Conservation (phyloP, 1,140 invertebrate species). For the Dreissena polymorpha region DNA sequence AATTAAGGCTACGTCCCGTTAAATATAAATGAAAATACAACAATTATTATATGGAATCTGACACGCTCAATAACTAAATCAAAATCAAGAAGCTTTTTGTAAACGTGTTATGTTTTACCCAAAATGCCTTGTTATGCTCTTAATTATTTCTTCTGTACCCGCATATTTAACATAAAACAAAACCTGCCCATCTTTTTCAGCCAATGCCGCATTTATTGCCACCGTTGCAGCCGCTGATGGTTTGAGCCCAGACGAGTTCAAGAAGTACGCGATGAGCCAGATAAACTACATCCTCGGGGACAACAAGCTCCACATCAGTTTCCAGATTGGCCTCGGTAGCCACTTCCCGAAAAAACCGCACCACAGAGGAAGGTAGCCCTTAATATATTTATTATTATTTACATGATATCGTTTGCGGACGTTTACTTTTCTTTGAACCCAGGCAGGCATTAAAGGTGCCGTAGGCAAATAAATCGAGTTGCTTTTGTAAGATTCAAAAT, state of each 20-base stretch:
- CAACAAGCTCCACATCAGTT: conserved; percentile 82
- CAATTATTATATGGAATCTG: no score
- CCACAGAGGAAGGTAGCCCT: conserved; percentile 58
- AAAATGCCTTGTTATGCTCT: no score
- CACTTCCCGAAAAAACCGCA: conserved; percentile 74
- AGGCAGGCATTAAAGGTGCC: neutral
- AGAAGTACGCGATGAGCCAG: conserved; percentile 82
- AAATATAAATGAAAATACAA: no score
- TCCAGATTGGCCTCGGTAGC: conserved; percentile 83
- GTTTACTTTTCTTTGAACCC: neutral
- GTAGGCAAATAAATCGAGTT: neutral
- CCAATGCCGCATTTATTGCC: conserved; percentile 26
- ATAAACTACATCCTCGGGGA: conserved; percentile 84
- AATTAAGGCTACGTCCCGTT: no score
- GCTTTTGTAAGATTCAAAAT: neutral
- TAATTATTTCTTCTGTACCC: no score
- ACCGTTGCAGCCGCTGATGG: conserved; percentile 33
- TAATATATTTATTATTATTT: neutral
- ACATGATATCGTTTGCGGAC: neutral
- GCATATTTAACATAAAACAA: no score
- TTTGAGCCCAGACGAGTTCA: conserved; percentile 23
- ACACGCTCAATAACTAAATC: no score
- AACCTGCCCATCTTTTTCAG: neutral
- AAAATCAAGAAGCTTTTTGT: no score
- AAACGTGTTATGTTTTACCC: no score